Percentiles rank a stretch among this genome's conserved stretches.
Evolutionary conservation across 2,113 vertebrate genomes (phyloP).

Genomic region (Thalassarche chlororhynchos): DNA sequence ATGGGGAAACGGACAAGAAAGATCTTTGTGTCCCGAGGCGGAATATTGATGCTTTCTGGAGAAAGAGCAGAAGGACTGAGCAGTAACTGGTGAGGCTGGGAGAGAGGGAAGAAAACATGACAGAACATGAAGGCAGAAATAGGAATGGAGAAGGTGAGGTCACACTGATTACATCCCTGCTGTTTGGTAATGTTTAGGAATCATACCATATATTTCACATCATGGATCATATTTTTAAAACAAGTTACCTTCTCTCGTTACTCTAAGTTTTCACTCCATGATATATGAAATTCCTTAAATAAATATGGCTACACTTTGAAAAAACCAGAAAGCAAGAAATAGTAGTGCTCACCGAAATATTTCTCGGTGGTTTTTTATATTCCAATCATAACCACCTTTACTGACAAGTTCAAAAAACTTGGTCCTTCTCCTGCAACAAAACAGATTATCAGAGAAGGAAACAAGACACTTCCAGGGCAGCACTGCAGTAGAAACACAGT

Average conservation of each 20-base stretch:
- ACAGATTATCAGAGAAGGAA: constrained; percentile 46
- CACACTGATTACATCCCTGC: neutral
- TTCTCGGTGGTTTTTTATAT: constrained; percentile 89
- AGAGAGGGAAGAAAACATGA: neutral
- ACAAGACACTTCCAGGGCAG: constrained; percentile 45
- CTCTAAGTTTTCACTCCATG: neutral
- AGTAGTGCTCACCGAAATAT: constrained; percentile 85
- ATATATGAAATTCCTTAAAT: neutral
- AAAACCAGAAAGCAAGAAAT: constrained; percentile 23
- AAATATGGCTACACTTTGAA: neutral
- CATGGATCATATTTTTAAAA: neutral
- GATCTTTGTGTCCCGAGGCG: neutral
- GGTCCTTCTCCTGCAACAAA: constrained; percentile 87
- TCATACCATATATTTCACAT: neutral
- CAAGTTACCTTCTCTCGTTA: neutral
- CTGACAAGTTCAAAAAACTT: constrained; percentile 96
- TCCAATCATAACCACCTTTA: constrained; percentile 95
- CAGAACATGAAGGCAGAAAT: neutral
- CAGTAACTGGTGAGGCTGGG: neutral
- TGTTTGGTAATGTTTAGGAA: neutral
- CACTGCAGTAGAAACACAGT: constrained; percentile 30
- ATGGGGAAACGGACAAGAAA: neutral
- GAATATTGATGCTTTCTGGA: neutral
- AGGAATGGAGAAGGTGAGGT: neutral
- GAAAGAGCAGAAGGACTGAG: neutral